Evolutionary conservation across 2,888 invertebrate genomes (phyloP).

Genomic region (Cryptus armator): DNA sequence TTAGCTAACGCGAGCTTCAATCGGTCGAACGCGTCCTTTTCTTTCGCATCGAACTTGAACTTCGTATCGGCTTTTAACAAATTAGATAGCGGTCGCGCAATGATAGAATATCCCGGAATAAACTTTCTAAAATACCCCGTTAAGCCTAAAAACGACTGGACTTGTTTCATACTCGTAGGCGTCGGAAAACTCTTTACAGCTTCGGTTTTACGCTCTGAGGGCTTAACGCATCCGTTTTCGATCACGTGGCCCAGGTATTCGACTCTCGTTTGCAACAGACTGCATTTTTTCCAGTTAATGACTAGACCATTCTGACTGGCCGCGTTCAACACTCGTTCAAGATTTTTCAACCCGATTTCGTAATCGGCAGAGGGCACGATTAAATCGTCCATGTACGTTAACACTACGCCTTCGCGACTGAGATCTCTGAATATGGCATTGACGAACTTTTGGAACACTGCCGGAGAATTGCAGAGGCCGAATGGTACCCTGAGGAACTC

Average conservation of each 20-base stretch:
- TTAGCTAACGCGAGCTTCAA: conserved; percentile 64
- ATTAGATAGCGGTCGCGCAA: conserved; percentile 58
- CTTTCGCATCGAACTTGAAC: conserved; percentile 47
- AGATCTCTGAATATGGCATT: conserved; percentile 67
- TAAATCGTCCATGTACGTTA: conserved; percentile 59
- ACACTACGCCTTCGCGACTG: conserved; percentile 31
- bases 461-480: conserved; percentile 72
- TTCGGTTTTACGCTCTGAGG: not conserved
- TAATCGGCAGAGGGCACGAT: conserved; percentile 42
- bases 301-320: conserved; percentile 22
- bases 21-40: conserved; percentile 36
- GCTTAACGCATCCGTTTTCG: not conserved
- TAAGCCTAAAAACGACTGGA: conserved; percentile 59
- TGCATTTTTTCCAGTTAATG: conserved; percentile 58
- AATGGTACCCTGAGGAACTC: conserved; percentile 72
- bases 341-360: conserved; percentile 35
- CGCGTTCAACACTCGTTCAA: conserved; percentile 20
- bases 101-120: conserved; percentile 51
- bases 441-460: conserved; percentile 70
- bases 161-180: not conserved
- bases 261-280: conserved; percentile 23
- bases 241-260: conserved; percentile 31
- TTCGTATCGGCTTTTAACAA: conserved; percentile 16
- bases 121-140: conserved; percentile 63
- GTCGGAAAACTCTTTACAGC: not conserved